A percentile compares a stretch with the other conserved stretches of the same genome.
Evolutionary conservation across 2,888 invertebrate species (phyloP).

Genomic region (Dugesia japonica): DNA sequence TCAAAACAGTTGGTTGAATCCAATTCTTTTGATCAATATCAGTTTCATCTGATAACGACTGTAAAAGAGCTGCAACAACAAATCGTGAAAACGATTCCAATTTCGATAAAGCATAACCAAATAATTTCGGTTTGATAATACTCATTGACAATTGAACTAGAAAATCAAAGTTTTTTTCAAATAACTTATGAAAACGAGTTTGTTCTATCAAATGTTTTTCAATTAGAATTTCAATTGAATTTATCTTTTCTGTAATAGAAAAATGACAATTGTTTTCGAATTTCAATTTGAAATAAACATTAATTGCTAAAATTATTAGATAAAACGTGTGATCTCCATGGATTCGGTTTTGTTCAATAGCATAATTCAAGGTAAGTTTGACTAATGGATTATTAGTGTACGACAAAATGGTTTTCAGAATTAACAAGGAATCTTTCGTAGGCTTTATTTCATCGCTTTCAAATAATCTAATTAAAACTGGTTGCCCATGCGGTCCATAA

Average conservation of each 20-base stretch:
- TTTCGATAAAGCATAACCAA: neutral
- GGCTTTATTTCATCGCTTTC: neutral
- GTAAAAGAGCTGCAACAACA: slow-evolving; percentile 1
- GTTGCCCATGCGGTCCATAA: neutral
- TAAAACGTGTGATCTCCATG: slow-evolving; percentile 13
- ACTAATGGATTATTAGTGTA: neutral
- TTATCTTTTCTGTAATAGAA: neutral
- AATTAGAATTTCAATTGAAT: neutral
- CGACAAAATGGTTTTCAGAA: neutral
- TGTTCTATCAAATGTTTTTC: neutral
- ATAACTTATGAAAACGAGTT: neutral
- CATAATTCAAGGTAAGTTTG: neutral
- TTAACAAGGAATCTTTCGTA: neutral
- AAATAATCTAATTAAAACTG: neutral
- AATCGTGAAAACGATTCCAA: neutral
- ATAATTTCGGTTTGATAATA: neutral
- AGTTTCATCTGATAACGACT: neutral
- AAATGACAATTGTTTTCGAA: neutral
- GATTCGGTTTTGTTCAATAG: neutral
- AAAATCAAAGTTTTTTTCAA: neutral
- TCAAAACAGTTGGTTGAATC: neutral
- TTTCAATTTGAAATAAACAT: neutral
- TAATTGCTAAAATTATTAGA: neutral
- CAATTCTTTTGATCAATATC: neutral
- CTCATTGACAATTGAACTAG: slow-evolving; percentile 3